Conservation (phyloP, 2,888 invertebrate genomes). For the Teinopalpus imperialis region DNA sequence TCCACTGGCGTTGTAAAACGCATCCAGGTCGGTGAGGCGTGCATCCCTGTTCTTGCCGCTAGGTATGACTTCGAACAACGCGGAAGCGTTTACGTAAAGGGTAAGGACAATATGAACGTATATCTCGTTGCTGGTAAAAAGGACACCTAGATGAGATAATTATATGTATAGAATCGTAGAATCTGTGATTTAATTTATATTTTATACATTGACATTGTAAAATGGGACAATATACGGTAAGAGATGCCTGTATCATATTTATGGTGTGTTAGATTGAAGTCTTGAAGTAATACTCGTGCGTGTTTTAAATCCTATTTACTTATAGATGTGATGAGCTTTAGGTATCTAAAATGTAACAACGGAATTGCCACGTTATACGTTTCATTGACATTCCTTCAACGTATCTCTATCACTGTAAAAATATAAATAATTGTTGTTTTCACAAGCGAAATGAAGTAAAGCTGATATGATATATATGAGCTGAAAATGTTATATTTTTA, state of each 20-base stretch:
- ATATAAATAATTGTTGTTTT: too few species aligned
- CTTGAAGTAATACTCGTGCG: conserved; percentile 59
- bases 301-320: conserved; percentile 58
- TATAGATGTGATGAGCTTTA: conserved; percentile 53
- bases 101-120: conserved; percentile 97
- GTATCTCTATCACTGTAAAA: too few species aligned
- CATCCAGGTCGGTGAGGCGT: conserved; percentile 91
- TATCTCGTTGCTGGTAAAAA: conserved; percentile 86
- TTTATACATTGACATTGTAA: conserved; percentile 33
- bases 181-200: conserved; percentile 72
- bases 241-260: conserved; percentile 35
- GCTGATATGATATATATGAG: too few species aligned
- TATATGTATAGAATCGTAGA: conserved; percentile 59
- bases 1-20: conserved; percentile 94
- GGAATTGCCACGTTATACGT: conserved; percentile 9
- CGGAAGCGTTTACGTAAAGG: conserved; percentile 97
- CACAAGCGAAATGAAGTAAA: too few species aligned
- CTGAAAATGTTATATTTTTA: too few species aligned
- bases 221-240: conserved; percentile 32
- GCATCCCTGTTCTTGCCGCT: conserved; percentile 85
- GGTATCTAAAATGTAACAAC: conserved; percentile 36
- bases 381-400: too few species aligned
- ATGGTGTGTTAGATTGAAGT: conserved; percentile 46
- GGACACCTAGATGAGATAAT: conserved; percentile 50
- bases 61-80: conserved; percentile 95